phyloP scores from a whole-genome alignment of 2,797 vertebrate genomes.

The Philypnodon macrostomus region DNA sequence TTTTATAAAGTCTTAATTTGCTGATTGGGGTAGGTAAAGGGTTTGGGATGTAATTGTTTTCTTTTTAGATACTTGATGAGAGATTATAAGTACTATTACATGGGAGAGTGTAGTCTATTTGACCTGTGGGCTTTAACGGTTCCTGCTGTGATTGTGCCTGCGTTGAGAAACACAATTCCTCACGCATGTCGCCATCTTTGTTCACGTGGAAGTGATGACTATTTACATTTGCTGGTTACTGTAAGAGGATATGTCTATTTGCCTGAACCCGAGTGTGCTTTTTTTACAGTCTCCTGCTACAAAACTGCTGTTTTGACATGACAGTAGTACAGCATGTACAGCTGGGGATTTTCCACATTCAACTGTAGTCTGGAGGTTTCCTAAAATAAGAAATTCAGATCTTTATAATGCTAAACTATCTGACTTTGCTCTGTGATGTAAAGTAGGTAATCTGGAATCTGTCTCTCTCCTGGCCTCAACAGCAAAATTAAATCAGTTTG shows the following conservation, averaged over 20 bases:
- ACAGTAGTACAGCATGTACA: too few relatives aligned
- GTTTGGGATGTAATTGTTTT: constrained; percentile 1
- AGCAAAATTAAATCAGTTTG: too few relatives aligned
- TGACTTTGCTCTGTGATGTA: too few relatives aligned
- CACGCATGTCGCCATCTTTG: constrained; percentile 8
- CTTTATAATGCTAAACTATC: too few relatives aligned
- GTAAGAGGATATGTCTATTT: constrained; percentile 1
- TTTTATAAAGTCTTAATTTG: constrained; percentile 6
- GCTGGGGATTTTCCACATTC: neutral
- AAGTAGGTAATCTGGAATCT: too few relatives aligned
- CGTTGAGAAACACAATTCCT: constrained; percentile 22
- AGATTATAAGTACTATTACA: neutral
- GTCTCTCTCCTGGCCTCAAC: too few relatives aligned
- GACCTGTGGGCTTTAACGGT: constrained; percentile 2
- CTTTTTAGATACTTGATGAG: constrained; percentile 1
- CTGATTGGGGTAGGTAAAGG: neutral
- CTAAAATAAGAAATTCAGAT: too few relatives aligned
- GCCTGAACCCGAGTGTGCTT: constrained; percentile 3
- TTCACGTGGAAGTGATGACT: constrained; percentile 10
- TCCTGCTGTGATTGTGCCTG: neutral
- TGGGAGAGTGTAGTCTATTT: neutral
- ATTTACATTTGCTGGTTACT: constrained; percentile 13
- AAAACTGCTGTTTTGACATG: neutral
- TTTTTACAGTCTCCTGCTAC: constrained; percentile 15
- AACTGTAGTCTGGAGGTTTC: too few relatives aligned